Evolutionary conservation across 2,888 invertebrate species (phyloP).

Genomic region (Tetranychus piercei): DNA sequence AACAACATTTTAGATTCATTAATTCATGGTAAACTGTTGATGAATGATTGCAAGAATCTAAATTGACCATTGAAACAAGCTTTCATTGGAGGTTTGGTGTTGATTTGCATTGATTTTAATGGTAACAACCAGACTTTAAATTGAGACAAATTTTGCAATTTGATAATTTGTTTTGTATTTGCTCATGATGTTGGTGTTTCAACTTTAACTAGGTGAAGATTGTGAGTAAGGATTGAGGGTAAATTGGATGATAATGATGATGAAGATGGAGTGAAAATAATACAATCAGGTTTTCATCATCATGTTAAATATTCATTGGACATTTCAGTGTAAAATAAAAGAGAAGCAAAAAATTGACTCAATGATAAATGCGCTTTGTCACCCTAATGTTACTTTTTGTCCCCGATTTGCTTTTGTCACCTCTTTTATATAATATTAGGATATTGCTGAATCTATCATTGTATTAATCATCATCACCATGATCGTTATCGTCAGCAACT

Average conservation of each 20-base stretch:
- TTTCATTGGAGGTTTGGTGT: no score
- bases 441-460: neutral
- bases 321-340: neutral
- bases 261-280: neutral
- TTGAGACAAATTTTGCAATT: no score
- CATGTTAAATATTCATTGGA: constrained; percentile 1
- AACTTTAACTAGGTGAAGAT: neutral
- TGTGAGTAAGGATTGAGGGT: neutral
- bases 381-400: neutral
- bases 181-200: neutral
- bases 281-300: neutral
- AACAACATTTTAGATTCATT: no score
- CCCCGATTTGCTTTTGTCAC: neutral
- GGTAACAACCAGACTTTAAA: no score
- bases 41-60: no score
- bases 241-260: neutral
- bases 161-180: no score
- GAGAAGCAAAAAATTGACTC: no score
- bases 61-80: no score
- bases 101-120: no score
- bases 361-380: neutral
- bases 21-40: no score
- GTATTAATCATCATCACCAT: neutral
- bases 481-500: neutral
- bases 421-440: neutral